A percentile compares a stretch with the other conserved stretches of the same genome.
phyloP scores from a whole-genome alignment of 92 coral and sea anemone genomes.

The Porites evermanni region DNA sequence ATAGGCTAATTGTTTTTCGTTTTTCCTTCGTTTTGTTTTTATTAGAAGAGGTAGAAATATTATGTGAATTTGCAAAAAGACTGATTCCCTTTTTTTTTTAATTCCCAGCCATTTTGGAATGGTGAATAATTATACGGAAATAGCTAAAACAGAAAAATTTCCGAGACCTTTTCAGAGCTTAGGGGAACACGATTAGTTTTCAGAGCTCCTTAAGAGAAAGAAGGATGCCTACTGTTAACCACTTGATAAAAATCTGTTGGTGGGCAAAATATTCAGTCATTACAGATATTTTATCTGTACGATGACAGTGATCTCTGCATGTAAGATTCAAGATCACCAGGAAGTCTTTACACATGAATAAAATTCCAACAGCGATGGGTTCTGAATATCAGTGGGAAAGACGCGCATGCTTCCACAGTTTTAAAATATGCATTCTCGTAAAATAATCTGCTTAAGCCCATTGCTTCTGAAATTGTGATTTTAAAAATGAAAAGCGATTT shows the following conservation, averaged over 20 bases:
- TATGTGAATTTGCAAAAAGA: too few species aligned
- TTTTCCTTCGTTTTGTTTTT: too few species aligned
- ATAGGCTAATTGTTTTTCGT: too few species aligned
- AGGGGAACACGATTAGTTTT: not conserved
- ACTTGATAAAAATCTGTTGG: not conserved
- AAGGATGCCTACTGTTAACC: not conserved
- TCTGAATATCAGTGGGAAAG: too few species aligned
- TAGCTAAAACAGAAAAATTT: not conserved
- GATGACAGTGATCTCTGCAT: not conserved
- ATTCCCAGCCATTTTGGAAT: too few species aligned
- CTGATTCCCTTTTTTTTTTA: too few species aligned
- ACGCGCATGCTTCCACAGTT: too few species aligned
- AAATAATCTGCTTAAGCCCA: not conserved
- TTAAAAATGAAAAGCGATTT: not conserved
- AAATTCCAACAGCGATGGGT: not conserved
- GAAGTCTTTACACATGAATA: not conserved
- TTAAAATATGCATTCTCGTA: not conserved
- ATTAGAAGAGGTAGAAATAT: too few species aligned
- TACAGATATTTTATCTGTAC: not conserved
- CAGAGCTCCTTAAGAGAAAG: not conserved
- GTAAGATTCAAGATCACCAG: not conserved
- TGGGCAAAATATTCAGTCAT: not conserved
- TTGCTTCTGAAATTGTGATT: not conserved
- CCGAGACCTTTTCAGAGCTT: not conserved
- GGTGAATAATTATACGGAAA: too few species aligned